Conservation (phyloP, 2,113 vertebrate species). For the Larimichthys polyactis region DNA sequence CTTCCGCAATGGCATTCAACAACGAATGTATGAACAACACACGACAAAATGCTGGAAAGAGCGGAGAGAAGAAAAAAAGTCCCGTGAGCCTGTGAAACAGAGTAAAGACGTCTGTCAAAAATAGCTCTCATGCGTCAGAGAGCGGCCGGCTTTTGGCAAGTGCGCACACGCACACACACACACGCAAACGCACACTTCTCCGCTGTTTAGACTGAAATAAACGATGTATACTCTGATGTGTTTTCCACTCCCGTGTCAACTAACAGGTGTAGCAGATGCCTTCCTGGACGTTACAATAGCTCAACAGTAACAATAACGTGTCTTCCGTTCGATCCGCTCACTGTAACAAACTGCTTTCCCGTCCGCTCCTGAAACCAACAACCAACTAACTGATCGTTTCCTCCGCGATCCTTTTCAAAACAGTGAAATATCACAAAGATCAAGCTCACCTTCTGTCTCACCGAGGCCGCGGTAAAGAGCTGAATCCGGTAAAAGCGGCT, state of each 20-base stretch:
- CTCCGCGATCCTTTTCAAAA: neutral
- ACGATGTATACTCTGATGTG: neutral
- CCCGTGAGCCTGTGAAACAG: conserved; percentile 44
- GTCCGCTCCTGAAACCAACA: neutral
- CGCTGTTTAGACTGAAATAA: conserved; percentile 38
- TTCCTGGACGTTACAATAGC: neutral
- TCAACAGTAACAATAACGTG: neutral
- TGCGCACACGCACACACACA: conserved; percentile 23
- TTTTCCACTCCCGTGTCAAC: neutral
- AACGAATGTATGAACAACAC: conserved; percentile 42
- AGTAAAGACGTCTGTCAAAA: conserved; percentile 45
- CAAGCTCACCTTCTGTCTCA: conserved; percentile 38
- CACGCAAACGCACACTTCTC: conserved; percentile 25
- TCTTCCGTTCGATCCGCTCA: neutral
- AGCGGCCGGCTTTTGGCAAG: neutral
- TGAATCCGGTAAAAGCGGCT: conserved; percentile 53
- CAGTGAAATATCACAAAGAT: neutral
- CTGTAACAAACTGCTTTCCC: neutral
- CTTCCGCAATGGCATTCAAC: conserved; percentile 77
- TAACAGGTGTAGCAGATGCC: conserved; percentile 41
- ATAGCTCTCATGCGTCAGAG: conserved; percentile 5
- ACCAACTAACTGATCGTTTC: neutral
- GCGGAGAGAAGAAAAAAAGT: conserved; percentile 17
- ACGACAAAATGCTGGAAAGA: conserved; percentile 5
- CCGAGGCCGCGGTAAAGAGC: conserved; percentile 31